phyloP scores from a whole-genome alignment of 2,113 vertebrate genomes.

The Parus major region DNA sequence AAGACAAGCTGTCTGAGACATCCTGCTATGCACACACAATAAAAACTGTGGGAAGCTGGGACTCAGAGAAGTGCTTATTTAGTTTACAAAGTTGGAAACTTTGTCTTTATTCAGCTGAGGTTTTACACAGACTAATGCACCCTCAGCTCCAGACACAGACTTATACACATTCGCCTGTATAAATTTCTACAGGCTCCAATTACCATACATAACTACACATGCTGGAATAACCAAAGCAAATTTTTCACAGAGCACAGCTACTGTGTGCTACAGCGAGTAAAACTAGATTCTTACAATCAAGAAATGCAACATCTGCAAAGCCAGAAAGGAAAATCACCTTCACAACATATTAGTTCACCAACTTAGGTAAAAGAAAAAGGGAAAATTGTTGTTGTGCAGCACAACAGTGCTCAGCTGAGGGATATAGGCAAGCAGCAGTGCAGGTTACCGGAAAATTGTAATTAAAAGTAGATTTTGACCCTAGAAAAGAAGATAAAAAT shows the following conservation, averaged over 20 bases:
- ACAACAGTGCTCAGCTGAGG: background rate
- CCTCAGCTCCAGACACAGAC: background rate
- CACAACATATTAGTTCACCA: background rate
- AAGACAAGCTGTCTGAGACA: conserved; percentile 32
- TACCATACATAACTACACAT: background rate
- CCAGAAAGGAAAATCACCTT: background rate
- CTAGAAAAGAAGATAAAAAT: background rate
- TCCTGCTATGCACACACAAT: background rate
- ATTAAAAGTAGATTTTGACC: background rate
- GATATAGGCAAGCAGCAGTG: background rate
- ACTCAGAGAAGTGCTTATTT: background rate
- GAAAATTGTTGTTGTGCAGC: background rate
- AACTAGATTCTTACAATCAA: background rate
- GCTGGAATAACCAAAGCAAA: background rate
- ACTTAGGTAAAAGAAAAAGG: background rate
- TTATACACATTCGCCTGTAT: background rate
- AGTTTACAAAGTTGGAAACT: conserved; percentile 8
- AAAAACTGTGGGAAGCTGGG: conserved; percentile 22
- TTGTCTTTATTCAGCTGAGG: background rate
- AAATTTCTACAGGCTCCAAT: background rate
- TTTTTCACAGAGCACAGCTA: background rate
- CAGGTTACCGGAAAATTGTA: background rate
- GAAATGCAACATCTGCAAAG: background rate
- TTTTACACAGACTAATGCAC: background rate
- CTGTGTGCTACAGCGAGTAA: background rate